Evolutionary conservation across 2,797 vertebrate species (phyloP).

Genomic region (Enteromius fasciolatus): DNA sequence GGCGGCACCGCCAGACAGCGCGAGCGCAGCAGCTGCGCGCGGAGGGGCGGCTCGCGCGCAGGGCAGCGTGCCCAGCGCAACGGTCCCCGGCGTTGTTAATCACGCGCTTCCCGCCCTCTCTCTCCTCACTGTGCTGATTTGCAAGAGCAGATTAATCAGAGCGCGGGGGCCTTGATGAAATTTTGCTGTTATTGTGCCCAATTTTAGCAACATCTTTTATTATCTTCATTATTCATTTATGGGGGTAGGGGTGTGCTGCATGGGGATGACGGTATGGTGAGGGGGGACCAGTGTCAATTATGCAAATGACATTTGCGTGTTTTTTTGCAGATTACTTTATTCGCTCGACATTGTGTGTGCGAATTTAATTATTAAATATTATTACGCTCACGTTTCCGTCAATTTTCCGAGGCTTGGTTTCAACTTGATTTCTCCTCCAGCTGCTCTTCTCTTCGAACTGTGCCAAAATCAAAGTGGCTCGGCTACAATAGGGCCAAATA

Average conservation of each 20-base stretch:
- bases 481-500: slow-evolving; percentile 92
- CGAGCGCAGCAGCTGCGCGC: slow-evolving; percentile 69
- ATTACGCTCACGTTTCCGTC: slow-evolving; percentile 93
- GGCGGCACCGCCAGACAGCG: slow-evolving; percentile 64
- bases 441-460: slow-evolving; percentile 88
- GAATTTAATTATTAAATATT: slow-evolving; percentile 99
- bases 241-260: slow-evolving; percentile 64
- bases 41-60: slow-evolving; percentile 78
- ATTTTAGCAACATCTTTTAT: slow-evolving; percentile 99
- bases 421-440: slow-evolving; percentile 91
- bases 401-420: slow-evolving; percentile 92
- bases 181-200: slow-evolving; percentile 99
- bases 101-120: slow-evolving; percentile 79
- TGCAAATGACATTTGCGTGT: slow-evolving; percentile 91
- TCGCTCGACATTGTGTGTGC: slow-evolving; percentile 91
- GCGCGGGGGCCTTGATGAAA: slow-evolving; percentile 95
- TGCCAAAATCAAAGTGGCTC: slow-evolving; percentile 91
- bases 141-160: slow-evolving; percentile 99
- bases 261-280: slow-evolving; percentile 43
- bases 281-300: slow-evolving; percentile 91
- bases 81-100: slow-evolving; percentile 88
- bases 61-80: slow-evolving; percentile 62
- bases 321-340: slow-evolving; percentile 98
- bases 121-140: slow-evolving; percentile 89
- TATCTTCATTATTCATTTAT: slow-evolving; percentile 99